Percentiles rank a stretch among this genome's conserved stretches.
Conservation (phyloP, 2,888 invertebrate genomes). For the Drosophila lutescens region DNA sequence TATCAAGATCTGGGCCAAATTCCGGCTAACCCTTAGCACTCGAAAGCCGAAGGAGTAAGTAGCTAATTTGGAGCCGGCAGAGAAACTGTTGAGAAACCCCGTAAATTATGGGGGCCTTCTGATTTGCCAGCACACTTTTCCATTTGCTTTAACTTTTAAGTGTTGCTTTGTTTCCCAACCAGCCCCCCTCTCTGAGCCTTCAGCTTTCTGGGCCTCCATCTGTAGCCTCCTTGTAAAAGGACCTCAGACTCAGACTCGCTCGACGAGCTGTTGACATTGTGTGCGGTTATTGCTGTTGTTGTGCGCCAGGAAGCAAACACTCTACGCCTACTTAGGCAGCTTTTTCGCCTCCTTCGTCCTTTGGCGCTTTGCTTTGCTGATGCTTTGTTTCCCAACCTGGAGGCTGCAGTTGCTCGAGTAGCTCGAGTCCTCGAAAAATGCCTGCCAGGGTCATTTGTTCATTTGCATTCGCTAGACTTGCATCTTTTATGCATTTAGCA, state of each 20-base stretch:
- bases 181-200: not conserved
- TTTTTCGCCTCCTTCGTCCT: slow-evolving; percentile 18
- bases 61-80: slow-evolving; percentile 34
- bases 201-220: slow-evolving; percentile 29
- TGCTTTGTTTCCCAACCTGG: slow-evolving; percentile 8
- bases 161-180: slow-evolving; percentile 71
- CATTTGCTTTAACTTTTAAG: slow-evolving; percentile 72
- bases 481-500: slow-evolving; percentile 45
- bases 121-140: slow-evolving; percentile 40
- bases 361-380: no score
- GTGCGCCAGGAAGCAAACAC: slow-evolving; percentile 75
- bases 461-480: slow-evolving; percentile 69
- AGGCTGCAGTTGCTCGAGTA: slow-evolving; percentile 59
- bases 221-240: slow-evolving; percentile 55
- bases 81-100: slow-evolving; percentile 7
- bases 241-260: slow-evolving; percentile 40
- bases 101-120: slow-evolving; percentile 16
- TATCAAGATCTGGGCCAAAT: slow-evolving; percentile 30
- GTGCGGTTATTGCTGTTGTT: slow-evolving; percentile 49
- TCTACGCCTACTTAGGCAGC: slow-evolving; percentile 56
- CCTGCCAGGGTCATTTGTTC: slow-evolving; percentile 75
- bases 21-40: slow-evolving; percentile 26
- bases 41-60: slow-evolving; percentile 23
- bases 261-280: slow-evolving; percentile 66
- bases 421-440: slow-evolving; percentile 60